Conservation (phyloP, 2,797 vertebrate species). For the Anguilla megastoma region DNA sequence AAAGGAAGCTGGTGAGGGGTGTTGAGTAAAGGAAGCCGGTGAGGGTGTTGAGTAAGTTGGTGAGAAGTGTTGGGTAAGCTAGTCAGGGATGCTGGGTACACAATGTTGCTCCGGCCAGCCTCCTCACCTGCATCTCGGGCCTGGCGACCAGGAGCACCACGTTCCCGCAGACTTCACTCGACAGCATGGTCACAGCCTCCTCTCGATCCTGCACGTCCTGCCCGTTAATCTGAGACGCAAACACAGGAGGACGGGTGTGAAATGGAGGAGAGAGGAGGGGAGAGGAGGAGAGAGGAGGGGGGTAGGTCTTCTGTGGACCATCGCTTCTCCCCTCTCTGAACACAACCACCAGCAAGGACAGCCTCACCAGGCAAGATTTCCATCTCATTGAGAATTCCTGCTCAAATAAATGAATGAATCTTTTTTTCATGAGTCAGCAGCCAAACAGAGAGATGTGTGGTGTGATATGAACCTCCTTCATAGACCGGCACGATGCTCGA, state of each 20-base stretch:
- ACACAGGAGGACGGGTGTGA: slow-evolving; percentile 52
- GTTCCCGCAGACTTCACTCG: slow-evolving; percentile 84
- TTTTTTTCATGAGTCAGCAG: too few relatives aligned
- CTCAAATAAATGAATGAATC: too few relatives aligned
- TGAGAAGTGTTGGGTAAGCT: too few relatives aligned
- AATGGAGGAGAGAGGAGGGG: not conserved
- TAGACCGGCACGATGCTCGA: too few relatives aligned
- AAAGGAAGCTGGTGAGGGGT: too few relatives aligned
- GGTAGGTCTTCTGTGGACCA: slow-evolving; percentile 37
- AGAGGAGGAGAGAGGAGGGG: slow-evolving; percentile 41
- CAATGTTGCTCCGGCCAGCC: not conserved
- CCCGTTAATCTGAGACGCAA: slow-evolving; percentile 86
- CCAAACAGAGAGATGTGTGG: too few relatives aligned
- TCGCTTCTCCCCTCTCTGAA: slow-evolving; percentile 17
- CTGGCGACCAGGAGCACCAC: slow-evolving; percentile 87
- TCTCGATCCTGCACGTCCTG: slow-evolving; percentile 88
- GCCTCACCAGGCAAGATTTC: not conserved
- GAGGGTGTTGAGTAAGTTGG: too few relatives aligned
- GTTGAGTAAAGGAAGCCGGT: too few relatives aligned
- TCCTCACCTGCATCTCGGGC: slow-evolving; percentile 88
- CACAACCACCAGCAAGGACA: slow-evolving; percentile 16
- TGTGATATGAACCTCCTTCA: too few relatives aligned
- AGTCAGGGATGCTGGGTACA: not conserved
- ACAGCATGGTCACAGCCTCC: slow-evolving; percentile 88
- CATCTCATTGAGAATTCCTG: too few relatives aligned